Percentiles rank a stretch among this genome's conserved stretches.
Evolutionary conservation across 2,113 vertebrate genomes (phyloP).

Genomic region (Trogon surrucura): DNA sequence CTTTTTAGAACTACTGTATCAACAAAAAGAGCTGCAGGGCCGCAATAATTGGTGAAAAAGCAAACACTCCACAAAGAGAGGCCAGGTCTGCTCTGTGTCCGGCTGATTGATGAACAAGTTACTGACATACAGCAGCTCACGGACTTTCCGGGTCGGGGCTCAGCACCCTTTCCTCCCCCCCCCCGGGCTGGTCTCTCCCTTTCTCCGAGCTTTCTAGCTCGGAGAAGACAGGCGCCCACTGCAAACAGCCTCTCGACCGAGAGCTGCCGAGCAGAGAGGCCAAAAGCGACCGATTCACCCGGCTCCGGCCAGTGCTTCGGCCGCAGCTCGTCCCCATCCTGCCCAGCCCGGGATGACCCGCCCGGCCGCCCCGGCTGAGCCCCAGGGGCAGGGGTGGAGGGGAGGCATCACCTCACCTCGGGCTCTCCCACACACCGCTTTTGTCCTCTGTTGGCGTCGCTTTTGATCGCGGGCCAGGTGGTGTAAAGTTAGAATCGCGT

Average conservation of each 20-base stretch:
- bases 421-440: background rate
- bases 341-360: background rate
- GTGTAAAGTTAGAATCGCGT: background rate
- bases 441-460: background rate
- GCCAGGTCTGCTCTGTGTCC: conserved; percentile 83
- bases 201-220: background rate
- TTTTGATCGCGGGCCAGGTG: background rate
- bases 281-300: background rate
- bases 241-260: background rate
- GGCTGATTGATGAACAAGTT: conserved; percentile 80
- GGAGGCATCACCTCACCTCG: background rate
- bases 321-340: background rate
- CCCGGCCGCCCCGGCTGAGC: background rate
- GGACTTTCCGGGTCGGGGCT: conserved; percentile 64
- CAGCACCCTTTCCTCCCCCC: background rate
- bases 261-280: background rate
- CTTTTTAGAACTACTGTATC: conserved; percentile 91
- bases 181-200: background rate
- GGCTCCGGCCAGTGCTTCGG: background rate
- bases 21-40: conserved; percentile 85
- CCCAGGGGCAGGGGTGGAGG: no score
- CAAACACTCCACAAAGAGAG: conserved; percentile 86
- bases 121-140: conserved; percentile 67
- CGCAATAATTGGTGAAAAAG: conserved; percentile 94
- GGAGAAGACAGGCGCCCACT: background rate